phyloP scores from a whole-genome alignment of 2,888 invertebrate species.

The Ophion obscuratus region DNA sequence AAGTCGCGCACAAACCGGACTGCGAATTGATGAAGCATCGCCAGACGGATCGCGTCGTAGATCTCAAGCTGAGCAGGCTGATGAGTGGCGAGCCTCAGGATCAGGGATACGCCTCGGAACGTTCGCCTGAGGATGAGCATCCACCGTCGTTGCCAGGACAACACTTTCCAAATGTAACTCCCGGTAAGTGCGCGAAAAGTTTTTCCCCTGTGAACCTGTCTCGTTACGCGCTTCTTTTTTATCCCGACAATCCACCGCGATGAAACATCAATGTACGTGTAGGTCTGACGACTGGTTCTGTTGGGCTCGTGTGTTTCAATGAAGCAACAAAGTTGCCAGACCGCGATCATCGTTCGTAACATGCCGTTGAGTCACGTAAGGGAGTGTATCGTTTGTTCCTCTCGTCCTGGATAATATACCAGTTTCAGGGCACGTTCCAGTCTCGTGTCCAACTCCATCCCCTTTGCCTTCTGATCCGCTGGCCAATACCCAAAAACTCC shows the following conservation, averaged over 20 bases:
- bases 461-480: not conserved
- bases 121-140: conserved; percentile 91
- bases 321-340: not conserved
- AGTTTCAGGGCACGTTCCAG: not conserved
- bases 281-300: not conserved
- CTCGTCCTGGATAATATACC: not conserved
- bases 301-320: not conserved
- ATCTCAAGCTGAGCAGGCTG: conserved; percentile 78
- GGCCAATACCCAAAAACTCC: not conserved
- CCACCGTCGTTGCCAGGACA: conserved; percentile 87
- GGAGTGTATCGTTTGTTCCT: not conserved
- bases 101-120: conserved; percentile 91
- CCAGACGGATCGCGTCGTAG: conserved; percentile 72
- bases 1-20: conserved; percentile 79
- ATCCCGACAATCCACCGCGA: not conserved
- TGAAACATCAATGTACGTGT: not conserved
- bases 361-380: conserved; percentile 11
- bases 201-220: not conserved
- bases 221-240: not conserved
- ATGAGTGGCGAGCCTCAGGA: conserved; percentile 84
- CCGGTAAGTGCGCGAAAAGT: conserved; percentile 85
- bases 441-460: not conserved
- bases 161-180: conserved; percentile 89
- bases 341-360: not conserved
- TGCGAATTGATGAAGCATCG: conserved; percentile 79